Conservation (phyloP, 2,797 vertebrate genomes). For the Mionectes olivaceus region DNA sequence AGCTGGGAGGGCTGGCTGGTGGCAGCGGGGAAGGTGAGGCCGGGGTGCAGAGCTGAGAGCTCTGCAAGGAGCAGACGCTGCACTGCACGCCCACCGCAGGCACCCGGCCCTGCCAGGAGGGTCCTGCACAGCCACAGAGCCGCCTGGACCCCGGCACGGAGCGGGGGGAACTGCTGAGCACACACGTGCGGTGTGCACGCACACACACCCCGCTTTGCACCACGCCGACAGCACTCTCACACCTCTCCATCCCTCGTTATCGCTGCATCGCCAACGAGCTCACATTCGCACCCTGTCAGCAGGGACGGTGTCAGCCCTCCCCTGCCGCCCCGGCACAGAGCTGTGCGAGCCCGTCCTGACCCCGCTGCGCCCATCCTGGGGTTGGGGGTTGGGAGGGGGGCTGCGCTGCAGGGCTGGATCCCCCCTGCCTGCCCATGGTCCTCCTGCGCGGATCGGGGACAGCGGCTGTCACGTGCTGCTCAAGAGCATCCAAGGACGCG, state of each 20-base stretch:
- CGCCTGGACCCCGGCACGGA: background rate
- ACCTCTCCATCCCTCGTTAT: constrained; percentile 43
- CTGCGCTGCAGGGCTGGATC: background rate
- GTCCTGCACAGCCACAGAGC: fast-evolving
- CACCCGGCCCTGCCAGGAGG: fast-evolving
- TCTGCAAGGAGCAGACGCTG: background rate
- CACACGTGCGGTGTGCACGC: background rate
- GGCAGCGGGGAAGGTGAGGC: background rate
- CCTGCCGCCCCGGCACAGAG: background rate
- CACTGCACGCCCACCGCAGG: background rate
- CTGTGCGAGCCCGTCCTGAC: background rate
- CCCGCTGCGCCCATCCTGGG: background rate
- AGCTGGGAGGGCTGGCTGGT: background rate
- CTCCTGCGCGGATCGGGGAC: background rate
- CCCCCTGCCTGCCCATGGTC: background rate
- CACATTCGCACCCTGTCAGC: constrained; percentile 29
- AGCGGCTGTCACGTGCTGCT: constrained; percentile 31
- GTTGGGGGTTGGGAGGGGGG: background rate
- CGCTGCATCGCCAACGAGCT: constrained; percentile 32
- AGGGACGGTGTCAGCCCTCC: background rate
- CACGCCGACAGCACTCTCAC: background rate
- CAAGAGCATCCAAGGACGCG: constrained; percentile 69
- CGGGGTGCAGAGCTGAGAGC: background rate
- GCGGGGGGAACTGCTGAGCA: background rate
- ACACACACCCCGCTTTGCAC: background rate